Conservation (phyloP, 1,140 invertebrate species). For the Tenebrio molitor region DNA sequence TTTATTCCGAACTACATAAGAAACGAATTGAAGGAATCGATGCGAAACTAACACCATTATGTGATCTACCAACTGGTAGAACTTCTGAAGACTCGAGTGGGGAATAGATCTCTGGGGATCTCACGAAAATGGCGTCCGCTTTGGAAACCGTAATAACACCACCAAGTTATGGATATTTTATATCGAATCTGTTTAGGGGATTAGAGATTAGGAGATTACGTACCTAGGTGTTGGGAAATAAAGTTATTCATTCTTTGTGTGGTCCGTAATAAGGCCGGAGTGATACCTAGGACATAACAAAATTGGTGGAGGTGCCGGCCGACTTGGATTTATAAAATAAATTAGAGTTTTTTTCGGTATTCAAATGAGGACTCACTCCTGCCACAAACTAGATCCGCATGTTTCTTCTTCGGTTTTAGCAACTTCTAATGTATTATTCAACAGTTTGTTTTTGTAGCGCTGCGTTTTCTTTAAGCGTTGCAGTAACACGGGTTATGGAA, state of each 20-base stretch:
- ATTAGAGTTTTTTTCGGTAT: not conserved
- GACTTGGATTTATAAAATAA: not conserved
- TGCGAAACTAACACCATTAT: not conserved
- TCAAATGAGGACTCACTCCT: too few species aligned
- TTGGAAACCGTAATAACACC: conserved; percentile 35
- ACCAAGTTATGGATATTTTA: conserved; percentile 24
- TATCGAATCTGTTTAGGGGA: conserved; percentile 24
- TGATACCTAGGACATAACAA: not conserved
- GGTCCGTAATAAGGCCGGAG: not conserved
- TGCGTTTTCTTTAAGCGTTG: too few species aligned
- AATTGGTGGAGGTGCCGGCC: conserved; percentile 3
- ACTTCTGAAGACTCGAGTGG: not conserved
- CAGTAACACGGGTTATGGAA: too few species aligned
- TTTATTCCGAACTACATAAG: not conserved
- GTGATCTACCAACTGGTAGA: not conserved
- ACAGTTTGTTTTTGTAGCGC: too few species aligned
- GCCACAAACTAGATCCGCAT: too few species aligned
- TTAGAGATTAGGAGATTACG: conserved; percentile 33
- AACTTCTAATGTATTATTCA: too few species aligned
- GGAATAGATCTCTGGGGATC: conserved; percentile 10
- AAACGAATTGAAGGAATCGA: not conserved
- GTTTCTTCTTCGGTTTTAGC: too few species aligned
- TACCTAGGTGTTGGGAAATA: conserved; percentile 20
- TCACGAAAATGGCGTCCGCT: conserved; percentile 17
- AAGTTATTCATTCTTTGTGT: conserved; percentile 2